These are phyloP conservation scores for Pecten maximus DNA, from an alignment of 2,888 invertebrate genomes.

Conservation along the genomic window DNA sequence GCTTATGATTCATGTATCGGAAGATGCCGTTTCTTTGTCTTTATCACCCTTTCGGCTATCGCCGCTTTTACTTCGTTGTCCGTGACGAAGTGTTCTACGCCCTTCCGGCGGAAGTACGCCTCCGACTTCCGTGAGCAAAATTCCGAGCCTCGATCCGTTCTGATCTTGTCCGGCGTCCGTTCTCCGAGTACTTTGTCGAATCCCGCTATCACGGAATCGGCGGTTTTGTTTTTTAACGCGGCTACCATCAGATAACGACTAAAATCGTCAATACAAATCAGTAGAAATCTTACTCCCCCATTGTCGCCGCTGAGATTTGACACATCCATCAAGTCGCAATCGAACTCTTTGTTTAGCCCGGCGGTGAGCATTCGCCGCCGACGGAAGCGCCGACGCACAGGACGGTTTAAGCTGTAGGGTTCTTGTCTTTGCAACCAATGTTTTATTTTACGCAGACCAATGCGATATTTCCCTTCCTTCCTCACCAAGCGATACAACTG, in stretches of 20 bases:
- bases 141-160: neutral
- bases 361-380: constrained; percentile 51
- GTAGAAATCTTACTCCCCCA: constrained; percentile 47
- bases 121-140: neutral
- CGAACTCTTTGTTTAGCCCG: constrained; percentile 49
- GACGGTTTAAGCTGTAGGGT: constrained; percentile 53
- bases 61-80: constrained; percentile 44
- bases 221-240: constrained; percentile 48
- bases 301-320: constrained; percentile 54
- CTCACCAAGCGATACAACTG: neutral
- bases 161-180: neutral
- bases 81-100: neutral
- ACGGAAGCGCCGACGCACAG: constrained; percentile 47
- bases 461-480: neutral
- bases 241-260: constrained; percentile 50
- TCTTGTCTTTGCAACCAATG: constrained; percentile 52
- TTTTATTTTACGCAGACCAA: neutral
- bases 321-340: constrained; percentile 55
- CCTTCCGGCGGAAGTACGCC: neutral
- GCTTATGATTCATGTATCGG: constrained; percentile 41
- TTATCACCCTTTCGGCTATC: constrained; percentile 45
- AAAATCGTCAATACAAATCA: constrained; percentile 55
- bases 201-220: constrained; percentile 27
- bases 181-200: neutral
- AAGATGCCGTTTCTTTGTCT: constrained; percentile 41